Conservation (phyloP, 2,113 vertebrate species). For the Empidonax alnorum region DNA sequence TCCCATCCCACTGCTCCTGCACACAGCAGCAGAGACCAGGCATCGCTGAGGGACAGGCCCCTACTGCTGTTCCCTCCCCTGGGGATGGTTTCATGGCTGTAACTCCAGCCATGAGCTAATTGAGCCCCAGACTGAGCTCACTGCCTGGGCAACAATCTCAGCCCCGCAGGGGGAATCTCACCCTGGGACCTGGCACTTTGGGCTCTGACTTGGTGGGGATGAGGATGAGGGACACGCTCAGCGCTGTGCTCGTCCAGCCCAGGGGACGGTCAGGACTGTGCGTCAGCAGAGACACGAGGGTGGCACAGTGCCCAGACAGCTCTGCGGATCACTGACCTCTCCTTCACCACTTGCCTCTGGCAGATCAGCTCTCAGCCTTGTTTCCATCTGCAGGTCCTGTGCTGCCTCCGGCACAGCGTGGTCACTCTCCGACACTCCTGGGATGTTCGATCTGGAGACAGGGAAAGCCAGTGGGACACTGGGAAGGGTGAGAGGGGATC, state of each 20-base stretch:
- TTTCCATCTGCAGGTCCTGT: neutral
- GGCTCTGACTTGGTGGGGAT: rapidly evolving
- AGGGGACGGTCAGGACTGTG: rapidly evolving
- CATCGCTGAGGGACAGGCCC: rapidly evolving
- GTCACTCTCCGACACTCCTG: rapidly evolving
- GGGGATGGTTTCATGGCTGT: rapidly evolving
- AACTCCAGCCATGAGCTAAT: neutral
- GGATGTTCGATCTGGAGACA: rapidly evolving
- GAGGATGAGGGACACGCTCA: rapidly evolving
- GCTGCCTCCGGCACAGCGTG: rapidly evolving
- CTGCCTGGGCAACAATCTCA: rapidly evolving
- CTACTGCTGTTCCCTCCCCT: rapidly evolving
- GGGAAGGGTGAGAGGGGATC: no score
- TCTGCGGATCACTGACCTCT: neutral
- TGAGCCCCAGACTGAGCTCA: rapidly evolving
- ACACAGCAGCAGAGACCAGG: rapidly evolving
- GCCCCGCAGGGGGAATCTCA: rapidly evolving
- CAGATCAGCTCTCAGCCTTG: rapidly evolving
- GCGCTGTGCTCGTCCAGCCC: rapidly evolving
- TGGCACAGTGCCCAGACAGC: neutral
- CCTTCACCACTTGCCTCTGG: neutral
- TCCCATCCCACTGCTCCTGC: neutral
- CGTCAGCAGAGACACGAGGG: rapidly evolving
- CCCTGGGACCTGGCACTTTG: neutral
- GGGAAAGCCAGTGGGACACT: rapidly evolving